A percentile compares a stretch with the other conserved stretches of the same genome.
These are phyloP conservation scores for Pseudomugil tenellus DNA, from an alignment of 2,797 vertebrate genomes.

Conservation along the genomic window DNA sequence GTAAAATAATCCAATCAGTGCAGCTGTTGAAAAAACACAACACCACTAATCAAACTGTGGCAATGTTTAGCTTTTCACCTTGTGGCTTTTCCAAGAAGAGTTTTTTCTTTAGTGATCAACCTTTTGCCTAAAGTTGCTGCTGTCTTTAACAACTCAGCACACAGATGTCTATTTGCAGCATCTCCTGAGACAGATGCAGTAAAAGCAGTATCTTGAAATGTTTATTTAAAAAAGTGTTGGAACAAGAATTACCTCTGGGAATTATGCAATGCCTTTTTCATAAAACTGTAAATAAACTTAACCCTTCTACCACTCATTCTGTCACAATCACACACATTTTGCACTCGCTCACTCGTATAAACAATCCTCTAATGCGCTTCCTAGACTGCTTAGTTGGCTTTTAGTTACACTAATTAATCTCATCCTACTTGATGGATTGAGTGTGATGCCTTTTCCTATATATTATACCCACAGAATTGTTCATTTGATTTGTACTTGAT, in stretches of 20 bases:
- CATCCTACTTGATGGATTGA: conserved; percentile 67
- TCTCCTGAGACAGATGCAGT: conserved; percentile 39
- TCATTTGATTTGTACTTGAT: background rate
- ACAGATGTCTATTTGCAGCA: conserved; percentile 45
- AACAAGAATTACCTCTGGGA: conserved; percentile 51
- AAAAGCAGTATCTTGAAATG: conserved; percentile 33
- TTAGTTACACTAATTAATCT: conserved; percentile 55
- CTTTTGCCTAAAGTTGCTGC: conserved; percentile 39
- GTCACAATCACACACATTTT: conserved; percentile 17
- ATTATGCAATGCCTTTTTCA: conserved; percentile 49
- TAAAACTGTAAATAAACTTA: conserved; percentile 39
- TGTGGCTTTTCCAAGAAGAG: conserved; percentile 15
- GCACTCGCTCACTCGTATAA: conserved; percentile 17
- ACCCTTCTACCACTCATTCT: conserved; percentile 8
- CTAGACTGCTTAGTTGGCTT: conserved; percentile 63
- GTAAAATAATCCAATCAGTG: conserved; percentile 18
- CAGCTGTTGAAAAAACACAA: background rate
- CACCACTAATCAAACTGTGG: background rate
- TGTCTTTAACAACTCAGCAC: conserved; percentile 11
- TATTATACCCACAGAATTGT: background rate
- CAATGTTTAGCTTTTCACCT: conserved; percentile 14
- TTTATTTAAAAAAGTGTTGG: conserved; percentile 34
- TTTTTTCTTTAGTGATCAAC: conserved; percentile 15
- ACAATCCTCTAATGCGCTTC: conserved; percentile 48
- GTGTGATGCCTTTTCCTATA: conserved; percentile 46